These are phyloP conservation scores for Armadillidium nasatum DNA, from an alignment of 1,140 invertebrate species.

Conservation along the genomic window DNA sequence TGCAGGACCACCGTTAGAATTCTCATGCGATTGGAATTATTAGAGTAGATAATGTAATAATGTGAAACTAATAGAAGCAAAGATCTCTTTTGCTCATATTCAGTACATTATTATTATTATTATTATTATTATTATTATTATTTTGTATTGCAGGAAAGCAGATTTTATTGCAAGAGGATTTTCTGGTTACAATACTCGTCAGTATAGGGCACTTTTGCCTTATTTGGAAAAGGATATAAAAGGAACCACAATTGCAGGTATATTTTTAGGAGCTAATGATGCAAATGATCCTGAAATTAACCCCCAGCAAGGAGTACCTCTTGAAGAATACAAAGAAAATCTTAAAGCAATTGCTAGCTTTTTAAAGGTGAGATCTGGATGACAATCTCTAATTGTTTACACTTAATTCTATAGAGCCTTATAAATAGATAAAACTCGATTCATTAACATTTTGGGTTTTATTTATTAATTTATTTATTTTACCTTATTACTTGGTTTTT, in stretches of 20 bases:
- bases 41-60: background rate
- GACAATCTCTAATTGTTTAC: too few relatives aligned
- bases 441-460: too few relatives aligned
- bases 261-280: constrained; percentile 31
- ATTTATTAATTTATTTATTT: too few relatives aligned
- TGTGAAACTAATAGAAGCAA: background rate
- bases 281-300: constrained; percentile 16
- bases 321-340: constrained; percentile 24
- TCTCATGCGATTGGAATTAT: background rate
- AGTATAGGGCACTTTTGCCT: constrained; percentile 22
- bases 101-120: too few relatives aligned
- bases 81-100: too few relatives aligned
- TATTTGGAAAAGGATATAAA: constrained; percentile 19
- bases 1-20: background rate
- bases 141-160: constrained; percentile 24
- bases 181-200: constrained; percentile 28
- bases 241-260: constrained; percentile 6
- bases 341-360: constrained; percentile 23
- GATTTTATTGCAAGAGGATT: constrained; percentile 26
- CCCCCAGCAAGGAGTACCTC: constrained; percentile 21
- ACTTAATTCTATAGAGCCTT: too few relatives aligned
- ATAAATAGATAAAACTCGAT: too few relatives aligned
- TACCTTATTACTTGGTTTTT: too few relatives aligned
- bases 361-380: constrained; percentile 29
- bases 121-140: background rate